Conservation (phyloP, 2,797 vertebrate genomes). For the Sylvilagus floridanus region DNA sequence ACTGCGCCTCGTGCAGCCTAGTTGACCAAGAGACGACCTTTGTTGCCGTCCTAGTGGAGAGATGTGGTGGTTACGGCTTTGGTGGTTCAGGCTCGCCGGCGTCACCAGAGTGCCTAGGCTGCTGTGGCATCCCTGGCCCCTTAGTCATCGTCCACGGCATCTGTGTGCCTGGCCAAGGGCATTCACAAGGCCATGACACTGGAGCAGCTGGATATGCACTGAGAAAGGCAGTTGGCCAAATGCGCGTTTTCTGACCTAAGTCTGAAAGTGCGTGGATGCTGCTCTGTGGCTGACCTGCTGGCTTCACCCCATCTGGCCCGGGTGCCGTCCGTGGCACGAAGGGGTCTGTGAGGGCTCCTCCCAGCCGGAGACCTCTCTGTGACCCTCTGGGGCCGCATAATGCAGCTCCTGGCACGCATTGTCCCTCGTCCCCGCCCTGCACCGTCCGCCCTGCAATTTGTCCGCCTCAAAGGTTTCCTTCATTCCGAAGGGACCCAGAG, state of each 20-base stretch:
- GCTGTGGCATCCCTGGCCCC: rapidly evolving
- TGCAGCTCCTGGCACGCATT: neutral
- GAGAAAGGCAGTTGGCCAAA: neutral
- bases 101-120: neutral
- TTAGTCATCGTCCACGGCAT: rapidly evolving
- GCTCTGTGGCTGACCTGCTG: neutral
- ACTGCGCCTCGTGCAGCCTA: rapidly evolving
- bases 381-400: neutral
- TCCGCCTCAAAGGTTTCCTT: neutral
- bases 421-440: neutral
- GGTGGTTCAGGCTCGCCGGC: neutral
- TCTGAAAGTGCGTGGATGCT: neutral
- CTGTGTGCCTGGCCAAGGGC: neutral
- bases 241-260: neutral
- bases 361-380: neutral
- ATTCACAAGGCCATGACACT: rapidly evolving
- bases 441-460: neutral
- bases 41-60: rapidly evolving
- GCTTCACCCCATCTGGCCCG: neutral
- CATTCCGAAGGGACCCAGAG: neutral
- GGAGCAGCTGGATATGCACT: neutral
- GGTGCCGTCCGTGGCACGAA: neutral
- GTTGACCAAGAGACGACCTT: rapidly evolving
- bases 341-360: neutral
- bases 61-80: rapidly evolving